Evolutionary conservation across 2,113 vertebrate species (phyloP).

Genomic region (Sinocyclocheilus maitianheensis): DNA sequence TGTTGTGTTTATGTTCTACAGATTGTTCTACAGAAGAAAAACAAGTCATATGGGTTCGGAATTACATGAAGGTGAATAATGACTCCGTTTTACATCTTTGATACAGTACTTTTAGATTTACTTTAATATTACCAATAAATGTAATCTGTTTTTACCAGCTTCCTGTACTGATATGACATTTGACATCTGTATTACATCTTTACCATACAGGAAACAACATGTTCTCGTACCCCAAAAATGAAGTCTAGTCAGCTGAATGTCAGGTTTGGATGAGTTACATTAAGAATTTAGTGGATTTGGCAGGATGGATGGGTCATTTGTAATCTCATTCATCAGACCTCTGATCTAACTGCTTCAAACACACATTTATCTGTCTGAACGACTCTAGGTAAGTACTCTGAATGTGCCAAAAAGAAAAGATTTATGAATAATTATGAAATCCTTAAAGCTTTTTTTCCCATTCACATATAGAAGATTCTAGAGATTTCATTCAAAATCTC

Average conservation of each 20-base stretch:
- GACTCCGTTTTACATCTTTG: neutral
- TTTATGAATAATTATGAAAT: neutral
- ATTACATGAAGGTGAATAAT: neutral
- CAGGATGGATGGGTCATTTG: neutral
- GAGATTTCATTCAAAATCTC: neutral
- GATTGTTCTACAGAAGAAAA: neutral
- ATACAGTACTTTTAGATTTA: neutral
- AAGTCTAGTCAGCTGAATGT: slow-evolving; percentile 1
- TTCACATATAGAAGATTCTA: neutral
- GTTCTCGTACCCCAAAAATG: neutral
- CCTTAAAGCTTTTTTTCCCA: neutral
- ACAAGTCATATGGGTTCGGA: neutral
- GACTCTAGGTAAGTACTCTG: neutral
- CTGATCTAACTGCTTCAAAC: neutral
- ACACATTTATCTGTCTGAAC: neutral
- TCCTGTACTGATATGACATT: neutral
- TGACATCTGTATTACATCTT: neutral
- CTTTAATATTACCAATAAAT: neutral
- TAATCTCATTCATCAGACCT: slow-evolving; percentile 11
- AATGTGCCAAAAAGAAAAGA: neutral
- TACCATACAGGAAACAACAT: neutral
- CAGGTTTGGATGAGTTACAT: neutral
- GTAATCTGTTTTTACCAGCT: neutral
- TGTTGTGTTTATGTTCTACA: no score
- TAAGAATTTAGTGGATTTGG: neutral